These are phyloP conservation scores for Callipepla squamata DNA, from an alignment of 2,113 vertebrate species.

Conservation along the genomic window DNA sequence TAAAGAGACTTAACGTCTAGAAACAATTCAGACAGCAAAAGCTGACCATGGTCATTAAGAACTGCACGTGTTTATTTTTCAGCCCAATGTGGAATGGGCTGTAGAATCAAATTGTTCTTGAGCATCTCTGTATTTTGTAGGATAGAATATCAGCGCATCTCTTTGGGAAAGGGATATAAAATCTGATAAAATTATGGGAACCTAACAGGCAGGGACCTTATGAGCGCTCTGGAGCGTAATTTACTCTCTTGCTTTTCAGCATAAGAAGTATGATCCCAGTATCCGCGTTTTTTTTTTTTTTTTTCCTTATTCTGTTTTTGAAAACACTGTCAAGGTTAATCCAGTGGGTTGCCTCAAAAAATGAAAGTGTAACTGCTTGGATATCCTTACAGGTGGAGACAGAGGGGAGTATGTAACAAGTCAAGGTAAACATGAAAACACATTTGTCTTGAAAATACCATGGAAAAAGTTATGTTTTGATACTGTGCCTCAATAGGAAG, in stretches of 20 bases:
- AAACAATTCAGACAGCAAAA: not conserved
- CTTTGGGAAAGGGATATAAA: not conserved
- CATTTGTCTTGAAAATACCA: not conserved
- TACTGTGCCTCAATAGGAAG: conserved; percentile 7
- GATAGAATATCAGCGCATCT: not conserved
- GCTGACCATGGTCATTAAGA: not conserved
- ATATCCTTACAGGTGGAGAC: not conserved
- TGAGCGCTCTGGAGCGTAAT: not conserved
- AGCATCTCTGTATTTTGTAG: not conserved
- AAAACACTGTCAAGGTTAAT: not conserved
- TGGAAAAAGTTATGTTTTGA: not conserved
- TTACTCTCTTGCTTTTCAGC: not conserved
- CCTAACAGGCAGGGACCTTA: not conserved
- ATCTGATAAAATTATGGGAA: not conserved
- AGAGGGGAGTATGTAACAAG: not conserved
- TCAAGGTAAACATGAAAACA: not conserved
- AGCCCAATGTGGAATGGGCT: not conserved
- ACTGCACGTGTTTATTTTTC: not conserved
- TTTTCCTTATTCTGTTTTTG: not conserved
- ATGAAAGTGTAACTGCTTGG: not conserved
- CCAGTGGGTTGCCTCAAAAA: not conserved
- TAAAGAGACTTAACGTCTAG: not conserved
- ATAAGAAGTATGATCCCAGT: not conserved
- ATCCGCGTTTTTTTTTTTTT: not conserved
- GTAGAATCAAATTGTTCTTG: not conserved